These are phyloP conservation scores for Atherix ibis DNA, from an alignment of 2,888 invertebrate species.

Conservation along the genomic window DNA sequence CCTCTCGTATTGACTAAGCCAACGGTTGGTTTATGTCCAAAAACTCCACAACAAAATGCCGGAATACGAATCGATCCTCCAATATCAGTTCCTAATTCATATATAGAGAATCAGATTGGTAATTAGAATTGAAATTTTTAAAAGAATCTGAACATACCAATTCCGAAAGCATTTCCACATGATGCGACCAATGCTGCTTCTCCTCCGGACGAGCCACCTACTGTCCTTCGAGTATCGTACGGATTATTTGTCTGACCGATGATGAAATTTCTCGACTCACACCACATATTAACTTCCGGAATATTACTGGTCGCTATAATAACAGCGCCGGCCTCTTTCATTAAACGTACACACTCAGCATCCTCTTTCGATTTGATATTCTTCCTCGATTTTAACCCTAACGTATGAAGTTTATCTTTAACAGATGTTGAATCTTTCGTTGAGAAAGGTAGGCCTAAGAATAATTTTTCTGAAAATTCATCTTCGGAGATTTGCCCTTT, in stretches of 20 bases:
- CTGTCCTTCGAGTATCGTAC: constrained; percentile 67
- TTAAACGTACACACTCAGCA: constrained; percentile 56
- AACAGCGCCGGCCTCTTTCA: constrained; percentile 72
- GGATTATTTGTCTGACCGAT: constrained; percentile 86
- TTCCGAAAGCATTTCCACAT: constrained; percentile 65
- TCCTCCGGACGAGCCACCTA: constrained; percentile 88
- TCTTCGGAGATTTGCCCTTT: constrained; percentile 40
- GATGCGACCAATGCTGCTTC: constrained; percentile 63
- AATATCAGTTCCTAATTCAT: constrained; percentile 58
- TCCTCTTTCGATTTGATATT: constrained; percentile 49
- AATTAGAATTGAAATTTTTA: not conserved
- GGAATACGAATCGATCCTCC: constrained; percentile 93
- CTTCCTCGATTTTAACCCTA: constrained; percentile 48
- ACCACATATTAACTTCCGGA: constrained; percentile 87
- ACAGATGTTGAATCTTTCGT: constrained; percentile 78
- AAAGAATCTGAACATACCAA: constrained; percentile 38
- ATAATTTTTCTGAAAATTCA: constrained; percentile 55
- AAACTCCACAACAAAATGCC: constrained; percentile 70
- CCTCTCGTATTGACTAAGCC: constrained; percentile 42
- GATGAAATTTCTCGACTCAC: constrained; percentile 71
- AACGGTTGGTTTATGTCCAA: constrained; percentile 63
- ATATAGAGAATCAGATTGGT: not conserved
- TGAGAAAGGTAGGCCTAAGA: constrained; percentile 82
- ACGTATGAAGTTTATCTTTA: constrained; percentile 52
- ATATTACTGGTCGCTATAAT: constrained; percentile 81